Evolutionary conservation across 2,797 vertebrate species (phyloP), one percentile per base, ranked within the genome.

Genomic region (Tapirus indicus): DNA sequence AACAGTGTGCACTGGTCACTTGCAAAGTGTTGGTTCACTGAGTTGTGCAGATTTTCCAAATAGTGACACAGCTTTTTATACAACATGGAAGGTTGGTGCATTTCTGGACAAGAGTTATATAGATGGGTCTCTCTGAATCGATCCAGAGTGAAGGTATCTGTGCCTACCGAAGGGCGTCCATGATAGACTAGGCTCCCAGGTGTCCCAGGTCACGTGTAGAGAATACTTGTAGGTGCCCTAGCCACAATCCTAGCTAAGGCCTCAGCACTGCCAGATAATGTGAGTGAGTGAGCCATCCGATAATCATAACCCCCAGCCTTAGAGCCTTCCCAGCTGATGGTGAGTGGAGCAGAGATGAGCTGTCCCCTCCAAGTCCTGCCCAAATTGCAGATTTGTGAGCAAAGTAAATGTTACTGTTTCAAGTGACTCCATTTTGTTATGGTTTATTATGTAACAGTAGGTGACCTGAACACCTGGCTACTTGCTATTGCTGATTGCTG

Each of bases 1-100:
- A 29, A 29, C 32, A 58, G 20, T 13, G 27, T 10, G 29, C 16
- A 2, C 12, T 38, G n/a, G n/a, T 83, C 41, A 21, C 44, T 38
- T 72, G 79, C 38, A 32, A 72, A 49, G 11, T 49, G 27, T 0
- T 8, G 35, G 27, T 58, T 71, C 21, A 17, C 44, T 7, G 38
- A 68, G 35, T 44, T n/a, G 5, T 0, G 12, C 35, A 29, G 10
- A 7, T 44, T 35, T 56, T 7, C 38, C 7, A 3, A 14, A 20
- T n/a, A n/a, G 20, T 56, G 38, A 44, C 69, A 23, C 10, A 47
- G 11, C 41, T 56, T 62, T 49, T 82, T 38, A 6, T 12, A 92
- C 35, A 21, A 7, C 5, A 9, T 11, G 38, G 71, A 74, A 54
- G 69, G 10, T 32, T 25, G 56, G 47, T 14, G 10, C 56, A 2